Evolutionary conservation across 2,113 vertebrate species (phyloP).

Genomic region (Percopsis transmontana): DNA sequence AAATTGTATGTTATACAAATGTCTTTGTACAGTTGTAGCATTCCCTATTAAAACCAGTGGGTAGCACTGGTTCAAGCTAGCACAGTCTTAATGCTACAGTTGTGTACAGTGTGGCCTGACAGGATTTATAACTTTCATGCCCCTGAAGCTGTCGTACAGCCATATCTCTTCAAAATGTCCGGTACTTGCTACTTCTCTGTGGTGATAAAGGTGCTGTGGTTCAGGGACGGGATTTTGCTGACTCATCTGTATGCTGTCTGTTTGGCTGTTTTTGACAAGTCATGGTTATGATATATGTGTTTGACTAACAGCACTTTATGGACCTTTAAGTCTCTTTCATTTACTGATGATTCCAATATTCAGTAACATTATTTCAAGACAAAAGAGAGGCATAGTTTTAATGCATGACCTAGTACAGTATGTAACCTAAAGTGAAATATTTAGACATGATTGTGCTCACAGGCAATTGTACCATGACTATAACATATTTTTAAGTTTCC

Average conservation of each 20-base stretch:
- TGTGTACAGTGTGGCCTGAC: not conserved
- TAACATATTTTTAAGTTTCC: no score
- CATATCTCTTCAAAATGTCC: not conserved
- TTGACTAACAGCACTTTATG: not conserved
- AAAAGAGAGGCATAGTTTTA: not conserved
- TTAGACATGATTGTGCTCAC: no score
- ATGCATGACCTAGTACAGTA: no score
- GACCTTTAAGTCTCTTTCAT: no score
- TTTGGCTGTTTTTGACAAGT: slow-evolving; percentile 1
- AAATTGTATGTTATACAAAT: not conserved
- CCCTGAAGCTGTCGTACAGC: no score
- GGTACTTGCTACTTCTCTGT: not conserved
- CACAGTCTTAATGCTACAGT: not conserved
- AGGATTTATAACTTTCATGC: no score
- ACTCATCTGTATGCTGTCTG: slow-evolving; percentile 1
- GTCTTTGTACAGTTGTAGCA: not conserved
- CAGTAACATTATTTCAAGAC: no score
- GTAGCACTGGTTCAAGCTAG: not conserved
- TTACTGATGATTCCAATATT: no score
- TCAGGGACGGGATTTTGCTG: not conserved
- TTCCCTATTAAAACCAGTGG: not conserved
- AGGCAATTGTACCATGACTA: not conserved
- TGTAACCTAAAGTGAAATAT: no score
- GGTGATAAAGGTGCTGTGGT: not conserved
- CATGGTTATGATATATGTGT: not conserved